Conservation (phyloP, 2,797 vertebrate genomes). For the Premnoplex brunnescens region DNA sequence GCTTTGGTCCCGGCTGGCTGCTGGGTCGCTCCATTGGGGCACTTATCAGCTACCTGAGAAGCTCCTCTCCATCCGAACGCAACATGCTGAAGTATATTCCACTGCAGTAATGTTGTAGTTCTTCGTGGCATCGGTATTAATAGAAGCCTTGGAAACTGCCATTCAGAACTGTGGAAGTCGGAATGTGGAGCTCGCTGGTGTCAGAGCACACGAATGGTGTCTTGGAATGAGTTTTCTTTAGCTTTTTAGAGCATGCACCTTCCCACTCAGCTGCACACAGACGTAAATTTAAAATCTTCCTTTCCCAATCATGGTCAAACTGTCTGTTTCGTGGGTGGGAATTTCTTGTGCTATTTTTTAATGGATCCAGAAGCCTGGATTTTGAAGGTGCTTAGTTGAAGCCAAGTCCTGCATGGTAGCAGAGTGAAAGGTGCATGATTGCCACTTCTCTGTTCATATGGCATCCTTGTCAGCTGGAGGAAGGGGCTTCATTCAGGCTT, state of each 20-base stretch:
- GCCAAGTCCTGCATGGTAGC: rapidly evolving
- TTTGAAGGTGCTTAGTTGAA: background rate
- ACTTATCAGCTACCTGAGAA: background rate
- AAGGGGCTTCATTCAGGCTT: background rate
- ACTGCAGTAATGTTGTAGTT: background rate
- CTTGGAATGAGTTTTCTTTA: background rate
- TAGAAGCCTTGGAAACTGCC: background rate
- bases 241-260: background rate
- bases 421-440: background rate
- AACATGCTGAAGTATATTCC: background rate
- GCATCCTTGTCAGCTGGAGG: background rate
- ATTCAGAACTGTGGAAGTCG: background rate
- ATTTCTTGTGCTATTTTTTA: background rate
- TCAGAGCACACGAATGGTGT: background rate
- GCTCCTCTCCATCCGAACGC: background rate
- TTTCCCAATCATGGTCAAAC: background rate
- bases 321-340: background rate
- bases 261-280: background rate
- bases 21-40: background rate
- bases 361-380: background rate
- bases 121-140: background rate
- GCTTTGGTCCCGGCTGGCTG: background rate
- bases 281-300: background rate
- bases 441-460: background rate
- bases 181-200: background rate